Evolutionary conservation across 2,797 vertebrate species (phyloP).

Genomic region (Sebastes wilsoni): DNA sequence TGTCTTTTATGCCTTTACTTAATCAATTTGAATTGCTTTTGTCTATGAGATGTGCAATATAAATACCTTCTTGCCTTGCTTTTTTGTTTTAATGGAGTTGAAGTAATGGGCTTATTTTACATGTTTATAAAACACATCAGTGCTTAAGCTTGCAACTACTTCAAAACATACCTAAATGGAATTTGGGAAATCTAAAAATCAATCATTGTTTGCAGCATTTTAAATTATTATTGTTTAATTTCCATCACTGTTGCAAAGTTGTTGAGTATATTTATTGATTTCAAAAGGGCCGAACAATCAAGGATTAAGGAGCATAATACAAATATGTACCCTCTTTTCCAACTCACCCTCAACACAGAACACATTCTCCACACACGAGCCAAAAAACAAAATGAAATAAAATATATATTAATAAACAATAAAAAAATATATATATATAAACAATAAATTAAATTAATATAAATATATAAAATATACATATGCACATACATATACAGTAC

Average conservation of each 20-base stretch:
- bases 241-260: not conserved
- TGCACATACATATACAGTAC: not conserved
- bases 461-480: no score
- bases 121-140: constrained; percentile 22
- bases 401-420: no score
- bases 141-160: not conserved
- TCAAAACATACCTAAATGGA: not conserved
- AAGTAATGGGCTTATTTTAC: not conserved
- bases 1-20: not conserved
- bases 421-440: no score
- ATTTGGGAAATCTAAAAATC: not conserved
- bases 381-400: no score
- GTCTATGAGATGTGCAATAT: constrained; percentile 5
- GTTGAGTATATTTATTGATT: no score
- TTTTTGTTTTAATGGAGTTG: not conserved
- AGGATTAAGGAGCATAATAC: no score
- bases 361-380: no score
- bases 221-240: not conserved
- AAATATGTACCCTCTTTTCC: no score
- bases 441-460: no score
- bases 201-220: not conserved
- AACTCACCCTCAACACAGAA: no score
- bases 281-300: no score
- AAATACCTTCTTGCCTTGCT: not conserved
- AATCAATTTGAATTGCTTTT: not conserved